phyloP scores from a whole-genome alignment of 2,113 vertebrate species.

The Nannospalax galili region DNA sequence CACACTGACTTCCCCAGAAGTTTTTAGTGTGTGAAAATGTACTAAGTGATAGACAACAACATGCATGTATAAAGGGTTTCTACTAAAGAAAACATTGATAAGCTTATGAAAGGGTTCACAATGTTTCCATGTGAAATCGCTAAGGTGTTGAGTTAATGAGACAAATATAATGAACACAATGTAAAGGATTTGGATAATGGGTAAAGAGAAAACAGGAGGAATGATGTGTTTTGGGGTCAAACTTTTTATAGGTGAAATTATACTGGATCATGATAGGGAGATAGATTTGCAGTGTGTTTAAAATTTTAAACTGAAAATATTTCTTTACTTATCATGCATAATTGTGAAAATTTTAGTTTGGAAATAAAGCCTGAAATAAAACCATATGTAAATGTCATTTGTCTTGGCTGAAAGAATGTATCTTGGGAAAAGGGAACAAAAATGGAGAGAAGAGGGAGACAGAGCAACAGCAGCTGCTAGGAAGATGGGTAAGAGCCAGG shows the following conservation, averaged over 20 bases:
- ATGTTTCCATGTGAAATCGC: too few species aligned
- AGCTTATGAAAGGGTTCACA: neutral
- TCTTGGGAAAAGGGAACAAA: neutral
- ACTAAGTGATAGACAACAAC: neutral
- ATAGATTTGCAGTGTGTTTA: neutral
- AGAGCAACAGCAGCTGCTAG: accelerated
- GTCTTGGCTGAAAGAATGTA: accelerated
- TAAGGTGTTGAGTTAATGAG: neutral
- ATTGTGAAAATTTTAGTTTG: neutral
- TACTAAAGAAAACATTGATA: neutral
- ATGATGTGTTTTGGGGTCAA: neutral
- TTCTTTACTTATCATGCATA: neutral
- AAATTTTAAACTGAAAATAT: neutral
- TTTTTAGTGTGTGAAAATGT: neutral
- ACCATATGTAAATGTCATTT: neutral
- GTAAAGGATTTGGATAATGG: neutral
- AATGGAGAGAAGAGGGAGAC: accelerated
- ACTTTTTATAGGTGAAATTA: neutral
- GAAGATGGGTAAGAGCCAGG: accelerated
- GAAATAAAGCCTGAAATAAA: neutral
- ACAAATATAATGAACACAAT: neutral
- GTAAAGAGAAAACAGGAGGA: neutral
- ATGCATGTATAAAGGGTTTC: neutral
- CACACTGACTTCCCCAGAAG: neutral
- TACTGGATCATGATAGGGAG: neutral